These are phyloP conservation scores for Betta splendens DNA, from an alignment of 2,797 vertebrate genomes.

Conservation along the genomic window DNA sequence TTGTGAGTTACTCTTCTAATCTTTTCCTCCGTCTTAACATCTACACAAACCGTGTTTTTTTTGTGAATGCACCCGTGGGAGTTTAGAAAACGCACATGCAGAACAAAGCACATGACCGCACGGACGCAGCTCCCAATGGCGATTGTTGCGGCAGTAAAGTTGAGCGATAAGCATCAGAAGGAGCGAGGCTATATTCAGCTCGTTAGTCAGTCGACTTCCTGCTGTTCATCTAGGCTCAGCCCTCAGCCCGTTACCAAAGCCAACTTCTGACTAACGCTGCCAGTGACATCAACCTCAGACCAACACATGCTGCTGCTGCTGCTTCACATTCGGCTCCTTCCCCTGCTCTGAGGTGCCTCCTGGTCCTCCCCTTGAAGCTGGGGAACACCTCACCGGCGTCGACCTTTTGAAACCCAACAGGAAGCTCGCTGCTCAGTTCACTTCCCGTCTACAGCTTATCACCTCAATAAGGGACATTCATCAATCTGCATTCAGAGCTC, in stretches of 20 bases:
- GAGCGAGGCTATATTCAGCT: slow-evolving; percentile 7
- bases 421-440: slow-evolving; percentile 38
- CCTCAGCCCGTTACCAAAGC: slow-evolving; percentile 24
- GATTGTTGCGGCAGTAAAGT: slow-evolving; percentile 7
- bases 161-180: slow-evolving; percentile 20
- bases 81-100: not conserved
- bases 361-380: not conserved
- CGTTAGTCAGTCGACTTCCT: slow-evolving; percentile 58
- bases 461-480: slow-evolving; percentile 1
- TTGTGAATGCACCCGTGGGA: too few relatives aligned
- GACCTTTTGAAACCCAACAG: slow-evolving; percentile 24
- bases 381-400: slow-evolving; percentile 4
- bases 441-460: slow-evolving; percentile 29
- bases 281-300: slow-evolving; percentile 2
- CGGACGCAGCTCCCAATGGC: not conserved
- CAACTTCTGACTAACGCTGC: slow-evolving; percentile 26
- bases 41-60: slow-evolving; percentile 8
- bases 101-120: not conserved
- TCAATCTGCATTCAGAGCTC: slow-evolving; percentile 6
- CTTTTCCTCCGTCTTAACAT: slow-evolving; percentile 8
- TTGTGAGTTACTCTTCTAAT: not conserved
- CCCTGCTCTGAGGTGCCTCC: not conserved
- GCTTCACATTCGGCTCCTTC: not conserved
- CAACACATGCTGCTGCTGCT: not conserved
- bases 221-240: slow-evolving; percentile 37